Conservation (phyloP, 1,140 invertebrate genomes). For the Temnothorax curvispinosus region DNA sequence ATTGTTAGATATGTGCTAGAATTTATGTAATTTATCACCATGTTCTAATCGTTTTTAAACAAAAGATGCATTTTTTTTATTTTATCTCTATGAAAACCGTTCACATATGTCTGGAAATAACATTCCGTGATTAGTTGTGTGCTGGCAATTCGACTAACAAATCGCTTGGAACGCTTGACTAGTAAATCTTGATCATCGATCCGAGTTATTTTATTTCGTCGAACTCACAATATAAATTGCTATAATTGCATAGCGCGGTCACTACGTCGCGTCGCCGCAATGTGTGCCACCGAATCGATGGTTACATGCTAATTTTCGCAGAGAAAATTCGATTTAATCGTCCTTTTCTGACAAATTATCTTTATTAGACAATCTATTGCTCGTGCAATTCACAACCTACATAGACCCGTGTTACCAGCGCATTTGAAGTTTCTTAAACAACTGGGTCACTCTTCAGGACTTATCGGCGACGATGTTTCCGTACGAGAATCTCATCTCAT, state of each 20-base stretch:
- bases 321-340: constrained; percentile 18
- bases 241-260: neutral
- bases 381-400: neutral
- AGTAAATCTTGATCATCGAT: constrained; percentile 22
- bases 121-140: constrained; percentile 22
- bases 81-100: neutral
- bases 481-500: constrained; percentile 56
- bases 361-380: neutral
- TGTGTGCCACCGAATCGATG: neutral
- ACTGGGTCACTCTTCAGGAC: constrained; percentile 34
- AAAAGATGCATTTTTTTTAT: neutral
- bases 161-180: constrained; percentile 14
- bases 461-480: constrained; percentile 39
- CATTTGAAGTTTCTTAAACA: constrained; percentile 29
- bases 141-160: neutral
- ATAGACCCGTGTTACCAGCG: neutral
- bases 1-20: neutral
- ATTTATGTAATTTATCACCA: neutral
- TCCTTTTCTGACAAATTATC: neutral
- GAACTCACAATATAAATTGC: neutral
- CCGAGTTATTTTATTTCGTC: neutral
- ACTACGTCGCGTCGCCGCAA: neutral
- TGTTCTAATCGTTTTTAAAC: neutral
- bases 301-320: neutral
- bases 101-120: constrained; percentile 6